Base-by-base conservation (phyloP, 1,140 invertebrate species). In the Saxidomus purpurata region DNA sequence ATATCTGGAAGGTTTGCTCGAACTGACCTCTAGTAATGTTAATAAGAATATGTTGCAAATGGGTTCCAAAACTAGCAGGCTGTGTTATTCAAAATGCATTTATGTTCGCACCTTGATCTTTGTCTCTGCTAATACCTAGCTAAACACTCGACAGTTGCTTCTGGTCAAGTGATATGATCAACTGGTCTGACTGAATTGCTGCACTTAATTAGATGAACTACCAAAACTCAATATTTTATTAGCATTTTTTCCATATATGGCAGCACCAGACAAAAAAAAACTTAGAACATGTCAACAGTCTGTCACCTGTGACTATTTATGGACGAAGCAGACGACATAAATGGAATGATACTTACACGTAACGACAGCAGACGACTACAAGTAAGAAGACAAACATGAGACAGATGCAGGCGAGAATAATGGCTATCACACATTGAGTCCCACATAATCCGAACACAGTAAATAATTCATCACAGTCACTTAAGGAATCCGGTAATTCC, bases 401-500 rank as follows among this genome's bases (percentile, higher is more conserved):
- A 34, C 52, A 89, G 25, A 89, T 84, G 40, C 63, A 83, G 69
- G 87, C 79, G 25, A 89, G 80, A 63, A 83, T 84, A 31, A 89
- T 83, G 36, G 87, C 87, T 83, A 89, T 82, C 79, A 89, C 52
- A 89, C 87, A 89, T 61, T 89, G 81, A 28, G 81, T 89, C 38
- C 87, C 87, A 83, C 87, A 89, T 55, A 83, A 25, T 55, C 80
- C 63, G 79, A 83, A 77, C 49, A 63, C 38, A n/a, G 71, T 34
- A 15, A 79, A 81, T 49, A 89, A 63, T 38, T 74, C 43, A 55
- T 89, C 87, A 89, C 87, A 89, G 47, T 82, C 79, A 25, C 40
- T 40, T 52, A 89, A 55, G 34, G 43, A 59, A 11, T 61, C 74
- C 3, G 71, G 40, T 47, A 89, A 49, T 25, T 43, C 52, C 22